A percentile compares a stretch with the other conserved stretches of the same genome.
Conservation (phyloP, 92 coral and sea anemone genomes). For the Phenganax subtilis region DNA sequence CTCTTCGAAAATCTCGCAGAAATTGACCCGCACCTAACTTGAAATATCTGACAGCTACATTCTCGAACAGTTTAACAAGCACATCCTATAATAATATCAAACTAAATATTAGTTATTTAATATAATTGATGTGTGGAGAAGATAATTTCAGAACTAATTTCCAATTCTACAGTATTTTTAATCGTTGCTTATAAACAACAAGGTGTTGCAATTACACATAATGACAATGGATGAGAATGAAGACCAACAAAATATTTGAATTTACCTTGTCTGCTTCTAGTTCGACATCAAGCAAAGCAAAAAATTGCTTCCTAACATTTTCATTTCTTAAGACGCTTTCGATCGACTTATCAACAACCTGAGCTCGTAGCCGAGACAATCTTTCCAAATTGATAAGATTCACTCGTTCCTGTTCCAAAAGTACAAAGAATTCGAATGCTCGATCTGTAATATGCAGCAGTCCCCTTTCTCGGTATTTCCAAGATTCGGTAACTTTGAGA, state of each 20-base stretch:
- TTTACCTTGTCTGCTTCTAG: slow-evolving; percentile 3
- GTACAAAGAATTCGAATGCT: slow-evolving; percentile 30
- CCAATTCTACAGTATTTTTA: too few relatives aligned
- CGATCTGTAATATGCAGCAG: slow-evolving; percentile 35
- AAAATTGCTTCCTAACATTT: slow-evolving; percentile 10
- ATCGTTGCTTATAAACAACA: too few relatives aligned
- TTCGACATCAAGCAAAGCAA: slow-evolving; percentile 17
- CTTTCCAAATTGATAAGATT: slow-evolving; percentile 34
- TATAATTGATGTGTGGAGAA: too few relatives aligned
- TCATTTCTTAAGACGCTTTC: not conserved
- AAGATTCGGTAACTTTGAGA: slow-evolving; percentile 8
- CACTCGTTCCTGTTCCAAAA: slow-evolving; percentile 36
- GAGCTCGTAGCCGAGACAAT: slow-evolving; percentile 14
- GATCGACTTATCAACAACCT: slow-evolving; percentile 16
- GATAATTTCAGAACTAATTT: too few relatives aligned
- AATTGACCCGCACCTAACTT: too few relatives aligned
- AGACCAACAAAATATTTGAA: not conserved
- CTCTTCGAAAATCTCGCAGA: too few relatives aligned
- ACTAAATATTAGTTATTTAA: too few relatives aligned
- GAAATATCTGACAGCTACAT: too few relatives aligned
- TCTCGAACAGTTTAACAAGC: too few relatives aligned
- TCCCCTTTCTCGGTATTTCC: slow-evolving; percentile 12
- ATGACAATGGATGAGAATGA: too few relatives aligned
- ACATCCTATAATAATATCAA: too few relatives aligned
- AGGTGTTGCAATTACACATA: too few relatives aligned